A percentile compares a stretch with the other conserved stretches of the same genome.
Conservation (phyloP, 2,113 vertebrate genomes). For the Cairina moschata region DNA sequence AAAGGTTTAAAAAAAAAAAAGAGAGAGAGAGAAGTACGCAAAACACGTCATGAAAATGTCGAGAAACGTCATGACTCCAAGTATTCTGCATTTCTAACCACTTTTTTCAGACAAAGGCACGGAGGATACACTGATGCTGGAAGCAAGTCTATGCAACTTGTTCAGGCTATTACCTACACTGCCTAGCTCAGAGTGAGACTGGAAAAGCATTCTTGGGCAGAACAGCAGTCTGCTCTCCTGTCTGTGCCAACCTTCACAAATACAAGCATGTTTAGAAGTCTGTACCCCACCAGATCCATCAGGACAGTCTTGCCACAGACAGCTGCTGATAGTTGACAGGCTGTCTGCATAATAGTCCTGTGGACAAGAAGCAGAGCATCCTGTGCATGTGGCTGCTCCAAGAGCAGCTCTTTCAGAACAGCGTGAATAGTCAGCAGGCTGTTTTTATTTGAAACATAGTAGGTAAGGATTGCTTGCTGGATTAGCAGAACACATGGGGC, state of each 20-base stretch:
- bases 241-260: neutral
- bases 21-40: neutral
- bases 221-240: neutral
- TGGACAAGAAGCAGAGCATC: neutral
- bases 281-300: neutral
- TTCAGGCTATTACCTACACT: neutral
- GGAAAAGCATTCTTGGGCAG: accelerated
- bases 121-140: accelerated
- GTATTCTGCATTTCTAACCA: neutral
- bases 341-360: neutral
- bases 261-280: neutral
- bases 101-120: neutral
- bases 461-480: neutral
- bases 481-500: neutral
- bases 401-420: neutral
- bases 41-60: neutral
- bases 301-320: neutral
- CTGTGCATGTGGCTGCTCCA: neutral
- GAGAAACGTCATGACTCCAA: neutral
- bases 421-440: neutral
- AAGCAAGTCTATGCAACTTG: neutral
- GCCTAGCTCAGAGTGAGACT: neutral
- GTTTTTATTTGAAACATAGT: neutral
- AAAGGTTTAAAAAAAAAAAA: neutral
- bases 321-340: neutral